Percentiles rank a stretch among this genome's conserved stretches.
Conservation (phyloP, 2,113 vertebrate species). For the Nerophis lumbriciformis region DNA sequence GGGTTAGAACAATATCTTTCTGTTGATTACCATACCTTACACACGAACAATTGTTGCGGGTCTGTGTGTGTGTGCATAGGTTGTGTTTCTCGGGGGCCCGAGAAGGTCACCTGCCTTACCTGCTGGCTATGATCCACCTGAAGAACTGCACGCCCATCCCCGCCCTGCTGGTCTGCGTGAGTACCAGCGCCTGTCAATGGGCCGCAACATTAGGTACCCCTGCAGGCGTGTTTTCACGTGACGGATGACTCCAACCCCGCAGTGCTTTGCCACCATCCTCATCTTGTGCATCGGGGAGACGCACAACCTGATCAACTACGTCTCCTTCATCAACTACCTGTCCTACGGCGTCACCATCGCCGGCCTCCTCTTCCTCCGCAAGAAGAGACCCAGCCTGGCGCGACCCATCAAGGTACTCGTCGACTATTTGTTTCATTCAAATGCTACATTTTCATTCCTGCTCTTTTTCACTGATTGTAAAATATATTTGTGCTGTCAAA, state of each 20-base stretch:
- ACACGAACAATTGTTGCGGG: not conserved
- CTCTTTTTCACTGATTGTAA: not conserved
- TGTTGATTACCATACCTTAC: too few species aligned
- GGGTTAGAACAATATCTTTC: too few species aligned
- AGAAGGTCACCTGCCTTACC: conserved; percentile 89
- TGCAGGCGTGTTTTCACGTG: too few species aligned
- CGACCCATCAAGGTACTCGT: conserved; percentile 87
- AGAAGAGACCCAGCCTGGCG: conserved; percentile 83
- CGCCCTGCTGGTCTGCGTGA: conserved; percentile 90
- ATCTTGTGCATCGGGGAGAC: conserved; percentile 96
- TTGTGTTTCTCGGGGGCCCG: conserved; percentile 94
- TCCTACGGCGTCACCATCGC: conserved; percentile 95
- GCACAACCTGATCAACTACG: conserved; percentile 97
- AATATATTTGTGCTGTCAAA: too few species aligned
- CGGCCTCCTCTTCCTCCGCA: conserved; percentile 86
- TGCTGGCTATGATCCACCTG: conserved; percentile 95
- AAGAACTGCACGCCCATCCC: conserved; percentile 92
- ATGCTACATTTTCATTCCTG: too few species aligned
- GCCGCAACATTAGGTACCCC: too few species aligned
- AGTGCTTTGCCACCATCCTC: conserved; percentile 87
- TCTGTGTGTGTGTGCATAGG: conserved; percentile 59
- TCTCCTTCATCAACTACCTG: conserved; percentile 99
- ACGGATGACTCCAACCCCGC: not conserved
- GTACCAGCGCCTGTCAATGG: conserved; percentile 41
- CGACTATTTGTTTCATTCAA: too few species aligned